A percentile compares a stretch with the other conserved stretches of the same genome.
phyloP scores from a whole-genome alignment of 53 echinoderm and acorn worm species.

The Arbacia lixula region DNA sequence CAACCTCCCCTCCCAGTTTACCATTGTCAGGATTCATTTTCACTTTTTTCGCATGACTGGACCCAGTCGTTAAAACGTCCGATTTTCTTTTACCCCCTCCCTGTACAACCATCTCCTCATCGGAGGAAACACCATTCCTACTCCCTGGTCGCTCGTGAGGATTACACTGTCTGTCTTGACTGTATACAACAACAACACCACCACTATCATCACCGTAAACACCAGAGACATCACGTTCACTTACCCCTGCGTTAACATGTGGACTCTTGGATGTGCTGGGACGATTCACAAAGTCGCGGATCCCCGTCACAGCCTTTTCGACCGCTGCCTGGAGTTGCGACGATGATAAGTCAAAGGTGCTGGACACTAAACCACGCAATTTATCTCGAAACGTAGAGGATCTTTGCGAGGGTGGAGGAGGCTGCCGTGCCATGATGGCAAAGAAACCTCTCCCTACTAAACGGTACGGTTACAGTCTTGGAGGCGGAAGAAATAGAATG shows the following conservation, averaged over 20 bases:
- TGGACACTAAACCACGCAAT: background rate
- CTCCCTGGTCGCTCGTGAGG: conserved; percentile 5
- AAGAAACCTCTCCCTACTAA: background rate
- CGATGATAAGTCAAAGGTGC: background rate
- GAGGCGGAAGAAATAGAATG: background rate
- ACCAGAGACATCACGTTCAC: background rate
- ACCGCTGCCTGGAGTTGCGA: conserved; percentile 8
- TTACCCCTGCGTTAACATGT: background rate
- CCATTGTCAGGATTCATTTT: no score
- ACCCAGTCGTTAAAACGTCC: no score
- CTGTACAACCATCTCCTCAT: no score
- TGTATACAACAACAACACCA: background rate
- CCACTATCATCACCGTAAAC: background rate
- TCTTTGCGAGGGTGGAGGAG: background rate
- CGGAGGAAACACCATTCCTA: no score
- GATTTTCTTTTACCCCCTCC: no score
- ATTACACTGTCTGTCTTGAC: background rate
- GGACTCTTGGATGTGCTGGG: background rate
- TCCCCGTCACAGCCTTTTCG: background rate
- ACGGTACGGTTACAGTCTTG: no score
- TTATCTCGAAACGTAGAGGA: background rate
- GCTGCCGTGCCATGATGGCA: background rate
- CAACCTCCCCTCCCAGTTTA: background rate
- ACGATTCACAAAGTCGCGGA: background rate
- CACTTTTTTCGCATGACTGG: background rate